Evolutionary conservation across 2,113 vertebrate species (phyloP).

Genomic region (Nycticryphes semicollaris): DNA sequence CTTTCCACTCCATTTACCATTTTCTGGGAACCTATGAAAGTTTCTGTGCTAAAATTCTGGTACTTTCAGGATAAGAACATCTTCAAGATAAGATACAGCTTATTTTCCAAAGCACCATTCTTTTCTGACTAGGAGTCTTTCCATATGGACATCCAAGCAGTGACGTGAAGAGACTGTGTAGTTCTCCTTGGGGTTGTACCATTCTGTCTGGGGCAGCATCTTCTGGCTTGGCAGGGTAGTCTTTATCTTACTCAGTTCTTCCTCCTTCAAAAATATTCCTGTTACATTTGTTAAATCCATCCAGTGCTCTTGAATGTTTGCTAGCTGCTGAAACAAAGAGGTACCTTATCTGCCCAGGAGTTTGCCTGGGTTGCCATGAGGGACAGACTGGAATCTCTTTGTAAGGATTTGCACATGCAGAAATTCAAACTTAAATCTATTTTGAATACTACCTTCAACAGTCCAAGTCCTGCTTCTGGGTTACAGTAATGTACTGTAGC

Average conservation of each 20-base stretch:
- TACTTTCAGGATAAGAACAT: neutral
- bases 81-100: neutral
- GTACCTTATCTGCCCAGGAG: neutral
- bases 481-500: neutral
- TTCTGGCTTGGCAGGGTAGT: neutral
- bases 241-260: neutral
- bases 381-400: neutral
- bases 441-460: neutral
- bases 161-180: neutral
- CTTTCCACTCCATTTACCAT: neutral
- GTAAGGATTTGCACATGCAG: neutral
- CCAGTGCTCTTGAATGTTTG: neutral
- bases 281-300: neutral
- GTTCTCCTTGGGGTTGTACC: neutral
- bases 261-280: accelerated
- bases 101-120: neutral
- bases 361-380: neutral
- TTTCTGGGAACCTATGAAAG: neutral
- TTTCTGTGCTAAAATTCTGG: neutral
- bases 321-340: neutral
- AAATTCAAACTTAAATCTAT: neutral
- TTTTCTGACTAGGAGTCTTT: neutral
- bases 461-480: neutral
- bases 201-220: neutral
- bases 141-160: neutral